Base-by-base conservation (phyloP, 2,888 invertebrate genomes). In the Galeopsomyia nigrocyanea region DNA sequence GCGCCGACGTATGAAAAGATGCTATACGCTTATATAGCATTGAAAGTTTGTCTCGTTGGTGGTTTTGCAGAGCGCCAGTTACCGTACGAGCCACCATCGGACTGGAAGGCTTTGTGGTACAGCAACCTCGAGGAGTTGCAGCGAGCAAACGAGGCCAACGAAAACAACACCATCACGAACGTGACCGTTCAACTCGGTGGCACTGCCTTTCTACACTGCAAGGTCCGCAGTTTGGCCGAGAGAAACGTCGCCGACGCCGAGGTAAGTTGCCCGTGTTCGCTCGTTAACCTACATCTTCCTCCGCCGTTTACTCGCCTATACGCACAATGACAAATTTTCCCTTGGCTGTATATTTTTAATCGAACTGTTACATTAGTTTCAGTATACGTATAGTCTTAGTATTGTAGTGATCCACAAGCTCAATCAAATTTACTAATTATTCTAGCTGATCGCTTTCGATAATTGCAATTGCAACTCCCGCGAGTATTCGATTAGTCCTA, bases 191-290 rank as follows among this genome's bases (percentile, higher is more conserved):
- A 94, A 87, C 89, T 94, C 74, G 94, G 94, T 63, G 91, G 92
- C 68, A 91, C 92, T 55, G 94, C 94, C 77, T 94, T 92, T 88
- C 89, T 94, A 80, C 94, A 94, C 87, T 95, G 95, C 87, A 91
- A 92, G 82, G 93, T 94, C 82, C 90, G 93, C 71, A 90, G 91
- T 87, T 90, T 93, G 78, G 92, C 91, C 79, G 94, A 94, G 86
- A 88, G 94, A 82, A 92, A 92, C 80, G 92, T 92, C 82, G 85
- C 86, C 74, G 86, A 86, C 75, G 82, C 85, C 58, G 86, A 86
- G 85, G 86, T 86, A 78, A 82, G 81, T 71, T 76, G 68, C 47
- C 17, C 56, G 47, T n/a, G 17, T 39, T 39, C 39, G 10, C 1
- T 53, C 17, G 6, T 53, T 50, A 26, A 19, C 14, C 46, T 47